Conservation (phyloP, 1,140 invertebrate genomes). For the Bombus sylvicola region DNA sequence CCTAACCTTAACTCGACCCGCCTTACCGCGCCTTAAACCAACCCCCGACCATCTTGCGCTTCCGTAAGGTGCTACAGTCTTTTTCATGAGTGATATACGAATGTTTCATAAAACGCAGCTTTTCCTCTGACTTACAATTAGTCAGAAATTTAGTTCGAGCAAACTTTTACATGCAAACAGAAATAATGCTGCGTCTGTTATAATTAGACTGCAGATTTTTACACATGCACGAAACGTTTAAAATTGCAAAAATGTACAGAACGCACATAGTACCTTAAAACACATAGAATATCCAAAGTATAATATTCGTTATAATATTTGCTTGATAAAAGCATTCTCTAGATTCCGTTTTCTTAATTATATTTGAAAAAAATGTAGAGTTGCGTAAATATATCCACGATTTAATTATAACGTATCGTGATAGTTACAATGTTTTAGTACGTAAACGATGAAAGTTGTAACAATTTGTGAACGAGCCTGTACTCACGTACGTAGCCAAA, state of each 20-base stretch:
- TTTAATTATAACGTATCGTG: neutral
- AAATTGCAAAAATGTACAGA: too few species aligned
- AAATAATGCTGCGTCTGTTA: too few species aligned
- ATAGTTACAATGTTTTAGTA: neutral
- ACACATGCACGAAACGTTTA: too few species aligned
- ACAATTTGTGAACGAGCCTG: conserved; percentile 9
- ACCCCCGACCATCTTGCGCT: conserved; percentile 10
- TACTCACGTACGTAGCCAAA: conserved; percentile 15
- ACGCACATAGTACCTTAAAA: too few species aligned
- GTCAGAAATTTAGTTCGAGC: too few species aligned
- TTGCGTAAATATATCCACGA: too few species aligned
- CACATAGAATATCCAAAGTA: too few species aligned
- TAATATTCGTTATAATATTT: too few species aligned
- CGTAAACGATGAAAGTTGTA: neutral
- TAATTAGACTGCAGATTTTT: too few species aligned
- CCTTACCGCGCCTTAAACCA: conserved; percentile 50
- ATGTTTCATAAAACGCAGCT: conserved; percentile 2
- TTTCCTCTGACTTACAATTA: neutral
- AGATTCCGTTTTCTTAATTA: too few species aligned
- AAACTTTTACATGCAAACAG: neutral
- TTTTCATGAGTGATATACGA: conserved; percentile 31
- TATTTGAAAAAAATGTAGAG: too few species aligned
- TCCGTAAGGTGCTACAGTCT: conserved; percentile 22
- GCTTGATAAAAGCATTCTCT: too few species aligned
- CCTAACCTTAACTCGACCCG: conserved; percentile 49